Conservation (phyloP, 23 tunicate genomes). For the Aplidium turbinatum region DNA sequence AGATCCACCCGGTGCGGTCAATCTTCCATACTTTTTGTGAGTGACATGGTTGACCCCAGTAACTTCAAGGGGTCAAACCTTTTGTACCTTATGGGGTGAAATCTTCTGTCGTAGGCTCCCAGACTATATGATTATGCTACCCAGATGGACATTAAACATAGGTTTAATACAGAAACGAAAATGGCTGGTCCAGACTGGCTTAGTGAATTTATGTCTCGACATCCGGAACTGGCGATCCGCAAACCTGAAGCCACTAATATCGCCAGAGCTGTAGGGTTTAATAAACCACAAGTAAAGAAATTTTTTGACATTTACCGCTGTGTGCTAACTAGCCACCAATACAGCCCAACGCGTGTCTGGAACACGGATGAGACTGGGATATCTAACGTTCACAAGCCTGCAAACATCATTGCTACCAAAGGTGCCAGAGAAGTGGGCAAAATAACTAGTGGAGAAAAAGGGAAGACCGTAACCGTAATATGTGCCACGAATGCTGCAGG, state of each 20-base stretch:
- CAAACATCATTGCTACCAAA: constrained; percentile 3
- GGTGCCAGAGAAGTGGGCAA: constrained; percentile 9
- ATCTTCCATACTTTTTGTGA: no score
- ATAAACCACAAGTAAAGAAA: constrained; percentile 1
- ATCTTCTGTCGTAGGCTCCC: no score
- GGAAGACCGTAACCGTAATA: constrained; percentile 13
- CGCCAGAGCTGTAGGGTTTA: constrained; percentile 20
- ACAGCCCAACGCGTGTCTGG: not conserved
- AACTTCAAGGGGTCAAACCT: no score
- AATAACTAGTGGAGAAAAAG: constrained; percentile 22
- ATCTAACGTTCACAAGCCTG: constrained; percentile 2
- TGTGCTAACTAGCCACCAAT: not conserved
- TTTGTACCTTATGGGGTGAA: no score
- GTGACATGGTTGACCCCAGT: no score
- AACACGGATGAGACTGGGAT: constrained; percentile 21
- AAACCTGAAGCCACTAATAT: constrained; percentile 8
- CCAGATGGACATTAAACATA: constrained; percentile 6
- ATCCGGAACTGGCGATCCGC: constrained; percentile 18
- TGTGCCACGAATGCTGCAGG: constrained; percentile 20
- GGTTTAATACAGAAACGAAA: constrained; percentile 25
- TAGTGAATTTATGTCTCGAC: not conserved
- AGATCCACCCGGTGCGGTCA: no score
- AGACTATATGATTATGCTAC: constrained; percentile 21
- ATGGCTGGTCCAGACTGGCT: constrained; percentile 27
- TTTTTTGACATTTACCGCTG: constrained; percentile 1